Conservation (phyloP, 2,797 vertebrate genomes). For the Corythornis leucogaster region DNA sequence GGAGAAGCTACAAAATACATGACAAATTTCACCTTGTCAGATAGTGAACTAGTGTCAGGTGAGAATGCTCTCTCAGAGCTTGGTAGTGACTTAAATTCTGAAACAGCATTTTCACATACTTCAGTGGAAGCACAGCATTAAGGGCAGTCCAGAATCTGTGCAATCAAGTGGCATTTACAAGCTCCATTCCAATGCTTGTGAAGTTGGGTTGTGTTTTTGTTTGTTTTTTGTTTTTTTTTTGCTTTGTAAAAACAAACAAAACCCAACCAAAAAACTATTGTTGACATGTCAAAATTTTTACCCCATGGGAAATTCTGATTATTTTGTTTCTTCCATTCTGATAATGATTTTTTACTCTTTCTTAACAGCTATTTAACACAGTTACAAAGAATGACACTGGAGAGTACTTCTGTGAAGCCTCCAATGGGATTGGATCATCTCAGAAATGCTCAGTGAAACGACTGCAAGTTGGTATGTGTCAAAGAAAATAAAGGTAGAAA, state of each 20-base stretch:
- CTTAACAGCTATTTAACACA: conserved; percentile 87
- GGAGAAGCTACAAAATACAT: background rate
- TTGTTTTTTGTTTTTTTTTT: too few relatives aligned
- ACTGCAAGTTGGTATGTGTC: conserved; percentile 89
- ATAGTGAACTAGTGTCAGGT: background rate
- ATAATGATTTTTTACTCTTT: conserved; percentile 19
- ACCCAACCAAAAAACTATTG: background rate
- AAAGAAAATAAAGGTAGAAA: background rate
- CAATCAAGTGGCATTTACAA: background rate
- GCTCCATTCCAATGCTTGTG: background rate
- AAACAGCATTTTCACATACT: background rate
- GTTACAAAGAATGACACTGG: conserved; percentile 90
- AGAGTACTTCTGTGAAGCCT: conserved; percentile 90
- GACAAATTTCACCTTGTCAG: background rate
- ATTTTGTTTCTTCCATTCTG: background rate
- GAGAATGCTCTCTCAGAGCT: background rate
- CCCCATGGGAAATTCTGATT: background rate
- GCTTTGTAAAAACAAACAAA: background rate
- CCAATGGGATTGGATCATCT: conserved; percentile 85
- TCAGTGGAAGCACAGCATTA: background rate
- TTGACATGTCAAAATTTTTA: background rate
- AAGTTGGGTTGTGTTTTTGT: background rate
- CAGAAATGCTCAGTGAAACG: conserved; percentile 86
- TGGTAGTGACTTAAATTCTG: background rate
- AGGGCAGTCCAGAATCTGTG: background rate